Evolutionary conservation across 2,888 invertebrate species (phyloP).

Genomic region (Ochlodes sylvanus): DNA sequence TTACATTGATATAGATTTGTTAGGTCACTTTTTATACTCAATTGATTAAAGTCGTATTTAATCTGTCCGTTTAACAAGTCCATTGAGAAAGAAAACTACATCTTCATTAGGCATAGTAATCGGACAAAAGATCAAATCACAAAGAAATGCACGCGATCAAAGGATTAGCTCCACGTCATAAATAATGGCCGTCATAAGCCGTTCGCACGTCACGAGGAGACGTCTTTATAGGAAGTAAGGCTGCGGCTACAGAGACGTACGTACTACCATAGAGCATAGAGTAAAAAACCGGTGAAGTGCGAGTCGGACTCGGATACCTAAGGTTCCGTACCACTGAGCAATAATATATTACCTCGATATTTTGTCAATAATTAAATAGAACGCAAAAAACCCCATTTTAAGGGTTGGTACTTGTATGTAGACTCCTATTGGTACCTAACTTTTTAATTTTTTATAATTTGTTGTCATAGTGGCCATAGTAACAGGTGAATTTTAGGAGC

Average conservation of each 20-base stretch:
- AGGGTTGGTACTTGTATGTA: too few relatives aligned
- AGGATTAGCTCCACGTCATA: slow-evolving; percentile 59
- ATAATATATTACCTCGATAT: too few relatives aligned
- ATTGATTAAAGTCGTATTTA: background rate
- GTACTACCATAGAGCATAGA: background rate
- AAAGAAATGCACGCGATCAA: slow-evolving; percentile 43
- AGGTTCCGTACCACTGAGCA: too few relatives aligned
- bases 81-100: slow-evolving; percentile 9
- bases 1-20: too few relatives aligned
- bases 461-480: too few relatives aligned
- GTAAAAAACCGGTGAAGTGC: too few relatives aligned
- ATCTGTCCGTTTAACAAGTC: background rate
- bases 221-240: slow-evolving; percentile 65
- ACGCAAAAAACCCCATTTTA: too few relatives aligned
- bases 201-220: slow-evolving; percentile 75
- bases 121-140: slow-evolving; percentile 37
- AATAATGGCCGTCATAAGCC: slow-evolving; percentile 59
- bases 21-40: background rate
- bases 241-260: background rate
- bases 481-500: too few relatives aligned
- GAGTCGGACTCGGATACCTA: too few relatives aligned
- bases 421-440: too few relatives aligned
- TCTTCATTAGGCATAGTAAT: slow-evolving; percentile 34
- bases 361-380: too few relatives aligned
- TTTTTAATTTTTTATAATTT: too few relatives aligned